Evolutionary conservation across 2,113 vertebrate species (phyloP), one percentile per base, ranked within the genome.

Genomic region (Macquaria australasica): DNA sequence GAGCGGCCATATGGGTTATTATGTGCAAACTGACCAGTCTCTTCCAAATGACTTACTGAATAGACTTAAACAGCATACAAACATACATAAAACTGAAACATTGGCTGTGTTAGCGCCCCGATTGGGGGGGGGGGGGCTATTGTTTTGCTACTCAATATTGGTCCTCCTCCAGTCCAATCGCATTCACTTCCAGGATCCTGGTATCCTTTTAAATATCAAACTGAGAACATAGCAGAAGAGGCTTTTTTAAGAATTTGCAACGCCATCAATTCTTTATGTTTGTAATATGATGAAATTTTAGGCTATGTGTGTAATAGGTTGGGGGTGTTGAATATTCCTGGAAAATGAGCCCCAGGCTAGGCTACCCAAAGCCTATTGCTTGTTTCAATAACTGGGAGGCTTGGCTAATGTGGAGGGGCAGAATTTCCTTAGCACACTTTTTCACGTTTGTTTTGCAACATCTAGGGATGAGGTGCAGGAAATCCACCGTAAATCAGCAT

Each of bases 281-380:
- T 77, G 28, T 58, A 82, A 80, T 90, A 31, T 83, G 83, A 89
- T 89, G 9, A 83, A 77, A 90, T 83, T 62, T 70, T 23, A 18
- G 73, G 53, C 66, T 85, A 78, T 76, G 78, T 62, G 37, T 87
- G 88, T 84, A 84, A 87, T 77, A 60, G 34, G 16, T 77, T 89
- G 69, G 39, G 64, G 75, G 56, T 81, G 39, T 68, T 88, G 69
- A 85, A 37, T 86, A 89, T 76, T 89, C 79, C 39, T 56, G 6
- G 56, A 68, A 60, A 76, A 75, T 50, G 39, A 66, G 79, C 85
- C 75, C 18, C 11, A 15, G 31, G 84, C 60, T 15, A 23, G 83
- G 83, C 76, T 76, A 63, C 39, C 82, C 51, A 53, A 79, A 76
- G 53, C 72, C 39, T n/a, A 23, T 73, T 73, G 77, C 83, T 79